Base-by-base conservation (phyloP, 2,113 vertebrate species). In the Menura novaehollandiae region DNA sequence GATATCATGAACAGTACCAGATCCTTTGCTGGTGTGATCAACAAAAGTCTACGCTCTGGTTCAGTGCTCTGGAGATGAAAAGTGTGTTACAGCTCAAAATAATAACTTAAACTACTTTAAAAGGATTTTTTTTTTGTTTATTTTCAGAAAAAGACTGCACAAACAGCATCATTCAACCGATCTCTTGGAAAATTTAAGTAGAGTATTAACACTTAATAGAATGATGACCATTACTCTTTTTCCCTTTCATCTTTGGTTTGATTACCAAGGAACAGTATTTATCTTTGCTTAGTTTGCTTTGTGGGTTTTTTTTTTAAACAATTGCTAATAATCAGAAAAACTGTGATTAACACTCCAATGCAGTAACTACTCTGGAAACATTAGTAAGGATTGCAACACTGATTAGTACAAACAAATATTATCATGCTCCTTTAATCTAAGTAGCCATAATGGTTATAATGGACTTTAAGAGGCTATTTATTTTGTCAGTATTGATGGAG, bases 321-420 rank as follows among this genome's bases (percentile, higher is more conserved):
- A 26, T 39, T 90, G 33, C 59, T 85, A 32, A 56, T 73, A 69
- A 89, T 91, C 32, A 88, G 63, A 83, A 59, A 33, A 83, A 51
- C 33, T 0, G 0, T 90, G 63, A 83, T 93, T 85, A 95, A 71
- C 71, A 56, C 63, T 83, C 37, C 59, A 74, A 17, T 86, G 73
- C 33, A 91, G 44, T 72, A 79, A 10, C 71, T 88, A 55, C 68
- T 88, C 35, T 3, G 5, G 72, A 85, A 96, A 67, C 82, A 71
- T 97, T 59, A 85, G 23, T 73, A 72, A 83, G 72, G 22, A 53
- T 59, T 93, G 72, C 46, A 84, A 51, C 79, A 51, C 55, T 91
- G 90, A 88, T 94, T 95, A 95, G 75, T 77, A 66, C 55, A 77
- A 79, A 91, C 55, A 93, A 86, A 60, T 53, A 88, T 30, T 68